Evolutionary conservation across 2,113 vertebrate species (phyloP), one percentile per base, ranked within the genome.

Genomic region (Serinus canaria): DNA sequence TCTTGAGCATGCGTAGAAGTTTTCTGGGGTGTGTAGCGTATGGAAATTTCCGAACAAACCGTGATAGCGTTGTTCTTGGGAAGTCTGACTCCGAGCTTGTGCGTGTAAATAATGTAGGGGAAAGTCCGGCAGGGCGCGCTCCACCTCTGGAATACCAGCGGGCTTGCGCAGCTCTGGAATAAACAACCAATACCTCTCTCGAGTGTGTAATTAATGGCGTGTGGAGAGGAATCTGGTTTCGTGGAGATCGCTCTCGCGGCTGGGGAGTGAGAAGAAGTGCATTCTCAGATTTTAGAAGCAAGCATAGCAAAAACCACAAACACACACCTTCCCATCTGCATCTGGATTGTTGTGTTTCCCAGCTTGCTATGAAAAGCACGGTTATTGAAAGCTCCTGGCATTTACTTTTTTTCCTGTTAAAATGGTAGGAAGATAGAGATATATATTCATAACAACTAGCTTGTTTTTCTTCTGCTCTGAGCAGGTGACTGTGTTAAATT

Each of bases 301-400:
- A 46, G 52, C 3, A 12, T 13, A 37, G 23, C 10, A 22, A 41
- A 69, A 77, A 8, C 3, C 8, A 13, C 13, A 21, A 66, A 52
- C 89, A 89, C 98, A 99, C 98, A 99, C 99, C 98, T 98, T 91
- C 98, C 98, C 1, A 98, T 99, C 83, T 98, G 97, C 95, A 99
- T 97, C 99, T 33, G 98, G 99, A 24, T 98, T 99, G 0, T 98
- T 98, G 60, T 99, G 98, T 11, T 97, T 97, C 52, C 98, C 2
- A 98, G 96, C 67, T 99, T 98, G 37, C 98, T 97, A 25, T 98
- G 98, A 83, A 96, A 80, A 80, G 27, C 21, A 10, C 78, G 94
- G 47, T 98, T 98, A 33, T 98, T 98, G 6, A 98, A 98, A 46
- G 98, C 97, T 28, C 98, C 60, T 2, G 75, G 87, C 27, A 58